phyloP scores from a whole-genome alignment of 2,113 vertebrate genomes.

The Hyla sarda region DNA sequence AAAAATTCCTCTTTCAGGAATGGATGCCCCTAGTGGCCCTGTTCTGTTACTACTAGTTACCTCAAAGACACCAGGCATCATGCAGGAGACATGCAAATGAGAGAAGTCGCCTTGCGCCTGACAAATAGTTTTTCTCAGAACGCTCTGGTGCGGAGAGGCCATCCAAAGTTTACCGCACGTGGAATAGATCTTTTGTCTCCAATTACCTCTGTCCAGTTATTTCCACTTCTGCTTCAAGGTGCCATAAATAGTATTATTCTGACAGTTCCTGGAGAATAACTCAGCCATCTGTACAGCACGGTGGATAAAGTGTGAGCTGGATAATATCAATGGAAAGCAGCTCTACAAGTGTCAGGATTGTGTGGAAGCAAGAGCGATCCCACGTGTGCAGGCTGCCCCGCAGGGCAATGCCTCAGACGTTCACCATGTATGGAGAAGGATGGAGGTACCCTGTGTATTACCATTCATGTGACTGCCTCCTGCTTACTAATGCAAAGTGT shows the following conservation, averaged over 20 bases:
- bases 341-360: not conserved
- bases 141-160: conserved; percentile 8
- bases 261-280: conserved; percentile 38
- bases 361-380: not conserved
- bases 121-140: conserved; percentile 1
- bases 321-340: not conserved
- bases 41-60: not conserved
- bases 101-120: not conserved
- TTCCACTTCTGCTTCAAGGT: not conserved
- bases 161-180: conserved; percentile 38
- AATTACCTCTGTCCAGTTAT: conserved; percentile 2
- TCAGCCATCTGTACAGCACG: conserved; percentile 31
- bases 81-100: conserved; percentile 7
- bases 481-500: not conserved
- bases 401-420: not conserved
- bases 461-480: not conserved
- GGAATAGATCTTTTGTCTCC: conserved; percentile 29
- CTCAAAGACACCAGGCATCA: not conserved
- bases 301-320: conserved; percentile 19
- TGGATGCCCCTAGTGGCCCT: not conserved
- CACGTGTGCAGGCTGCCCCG: not conserved
- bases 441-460: not conserved
- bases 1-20: not conserved
- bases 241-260: conserved; percentile 48
- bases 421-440: not conserved